phyloP scores from a whole-genome alignment of 1,140 invertebrate genomes.

The Stegodyphus dumicola region DNA sequence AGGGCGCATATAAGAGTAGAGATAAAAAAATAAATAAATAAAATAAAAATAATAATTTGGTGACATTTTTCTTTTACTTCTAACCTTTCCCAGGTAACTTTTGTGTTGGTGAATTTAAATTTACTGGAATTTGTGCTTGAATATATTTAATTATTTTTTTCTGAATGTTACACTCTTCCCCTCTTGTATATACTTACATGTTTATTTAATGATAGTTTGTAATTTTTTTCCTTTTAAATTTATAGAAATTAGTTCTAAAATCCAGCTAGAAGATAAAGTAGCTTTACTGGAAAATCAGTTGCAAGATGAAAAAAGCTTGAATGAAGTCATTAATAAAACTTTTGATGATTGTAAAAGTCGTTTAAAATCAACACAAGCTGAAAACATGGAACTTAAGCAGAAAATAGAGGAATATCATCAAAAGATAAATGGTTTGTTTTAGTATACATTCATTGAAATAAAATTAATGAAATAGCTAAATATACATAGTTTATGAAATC shows the following conservation, averaged over 20 bases:
- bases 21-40: too few relatives aligned
- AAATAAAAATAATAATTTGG: too few relatives aligned
- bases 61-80: too few relatives aligned
- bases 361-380: slow-evolving; percentile 4
- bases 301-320: slow-evolving; percentile 20
- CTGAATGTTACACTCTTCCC: not conserved
- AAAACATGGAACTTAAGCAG: slow-evolving; percentile 17
- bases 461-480: too few relatives aligned
- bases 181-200: not conserved
- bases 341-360: slow-evolving; percentile 33
- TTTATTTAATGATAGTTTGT: not conserved
- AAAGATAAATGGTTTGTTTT: slow-evolving; percentile 29
- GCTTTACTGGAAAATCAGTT: slow-evolving; percentile 23
- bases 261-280: slow-evolving; percentile 20
- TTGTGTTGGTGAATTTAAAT: too few relatives aligned
- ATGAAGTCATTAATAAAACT: slow-evolving; percentile 6
- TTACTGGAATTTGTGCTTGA: too few relatives aligned
- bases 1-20: too few relatives aligned
- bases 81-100: too few relatives aligned
- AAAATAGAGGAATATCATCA: slow-evolving; percentile 11
- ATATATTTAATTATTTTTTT: not conserved
- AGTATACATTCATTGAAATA: not conserved
- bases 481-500: too few relatives aligned
- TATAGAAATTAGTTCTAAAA: slow-evolving; percentile 13
- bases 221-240: not conserved